Evolutionary conservation across 2,113 vertebrate genomes (phyloP), one percentile per base, ranked within the genome.

Genomic region (Pithys albifrons): DNA sequence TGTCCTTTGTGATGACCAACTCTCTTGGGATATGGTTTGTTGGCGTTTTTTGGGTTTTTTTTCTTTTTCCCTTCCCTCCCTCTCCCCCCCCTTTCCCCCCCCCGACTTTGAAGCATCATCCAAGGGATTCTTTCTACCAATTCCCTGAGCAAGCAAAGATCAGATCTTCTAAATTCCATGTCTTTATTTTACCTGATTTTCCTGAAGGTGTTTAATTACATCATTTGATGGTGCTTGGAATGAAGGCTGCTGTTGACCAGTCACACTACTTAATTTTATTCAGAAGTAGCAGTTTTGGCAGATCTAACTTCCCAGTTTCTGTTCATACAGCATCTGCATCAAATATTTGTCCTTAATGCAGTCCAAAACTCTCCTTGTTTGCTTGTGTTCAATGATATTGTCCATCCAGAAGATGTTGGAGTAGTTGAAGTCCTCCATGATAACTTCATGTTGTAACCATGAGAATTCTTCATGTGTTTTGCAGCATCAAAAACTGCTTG

Each of bases 41-140:
- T 57, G 1, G 17, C 17, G 6, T 31, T 15, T 28, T 70, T 62
- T 39, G 33, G 39, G 14, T 9, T 19, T 19, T 22, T 12, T 27
- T 31, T 6, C 9, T 28, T 27, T 8, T 28, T 24, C 39, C 39
- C 37, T 37, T 19, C 10, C 31, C 39, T 41, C 37, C 37, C 37
- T 9, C 19, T 10, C 2, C 3, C 22, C 43, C 43, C 43, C 17
- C 43, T 14, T 9, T 14, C 14, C 14, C 43, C 43, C 43, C 43
- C 14, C 43, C 43, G 16, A 45, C 43, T 90, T 73, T 0, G 0
- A 73, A 52, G 15, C 0, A 20, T 2, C 6, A 46, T 85, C 20
- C 14, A 59, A 72, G 11, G 5, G 2, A 64, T 72, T 10, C 5
- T 33, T 91, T 70, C 35, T 59, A 70, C 8, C 4, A 37, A 8